These are phyloP conservation scores for Julus scandinavius DNA, from an alignment of 2,888 invertebrate genomes.

Conservation along the genomic window DNA sequence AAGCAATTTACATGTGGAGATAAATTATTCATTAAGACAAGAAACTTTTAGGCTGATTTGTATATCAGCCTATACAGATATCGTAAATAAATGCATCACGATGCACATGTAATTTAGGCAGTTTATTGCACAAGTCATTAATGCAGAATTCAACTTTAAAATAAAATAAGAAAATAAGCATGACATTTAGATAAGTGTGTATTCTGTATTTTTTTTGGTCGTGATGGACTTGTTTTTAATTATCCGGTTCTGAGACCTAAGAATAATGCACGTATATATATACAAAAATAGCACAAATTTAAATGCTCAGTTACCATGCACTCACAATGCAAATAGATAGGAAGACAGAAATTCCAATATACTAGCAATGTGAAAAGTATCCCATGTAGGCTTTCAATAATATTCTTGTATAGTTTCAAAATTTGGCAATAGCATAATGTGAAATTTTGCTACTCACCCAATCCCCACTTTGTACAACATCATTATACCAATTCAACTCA, in stretches of 20 bases:
- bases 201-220: background rate
- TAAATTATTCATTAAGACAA: too few relatives aligned
- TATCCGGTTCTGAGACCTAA: background rate
- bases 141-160: background rate
- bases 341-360: too few relatives aligned
- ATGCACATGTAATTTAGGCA: background rate
- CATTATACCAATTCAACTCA: constrained; percentile 60
- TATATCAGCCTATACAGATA: background rate
- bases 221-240: background rate
- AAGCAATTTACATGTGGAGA: too few relatives aligned
- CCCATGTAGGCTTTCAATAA: background rate
- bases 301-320: background rate
- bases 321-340: background rate
- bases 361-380: background rate
- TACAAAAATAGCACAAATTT: too few relatives aligned
- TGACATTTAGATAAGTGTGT: background rate
- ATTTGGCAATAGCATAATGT: background rate
- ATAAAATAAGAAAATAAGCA: background rate
- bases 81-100: background rate
- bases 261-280: background rate
- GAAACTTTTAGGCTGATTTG: too few relatives aligned
- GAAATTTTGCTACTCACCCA: constrained; percentile 30
- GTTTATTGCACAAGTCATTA: background rate
- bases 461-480: constrained; percentile 60
- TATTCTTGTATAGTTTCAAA: background rate